These are phyloP conservation scores for Elymnias hypermnestra DNA, from an alignment of 1,140 invertebrate genomes.

Conservation along the genomic window DNA sequence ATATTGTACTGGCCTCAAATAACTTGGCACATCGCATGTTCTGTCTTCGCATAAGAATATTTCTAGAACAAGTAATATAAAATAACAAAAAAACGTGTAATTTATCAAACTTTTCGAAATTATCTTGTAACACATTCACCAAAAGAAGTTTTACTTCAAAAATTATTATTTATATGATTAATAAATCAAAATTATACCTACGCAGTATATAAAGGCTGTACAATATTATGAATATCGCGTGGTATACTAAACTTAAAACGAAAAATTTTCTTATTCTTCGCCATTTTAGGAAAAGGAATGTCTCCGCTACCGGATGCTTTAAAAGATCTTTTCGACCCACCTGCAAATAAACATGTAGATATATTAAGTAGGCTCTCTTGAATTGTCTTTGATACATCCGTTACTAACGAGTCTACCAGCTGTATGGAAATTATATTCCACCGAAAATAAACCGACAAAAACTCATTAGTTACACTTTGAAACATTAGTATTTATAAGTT, in stretches of 20 bases:
- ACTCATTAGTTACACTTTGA: no score
- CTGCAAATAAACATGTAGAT: constrained; percentile 29
- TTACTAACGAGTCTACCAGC: no score
- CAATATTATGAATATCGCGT: constrained; percentile 84
- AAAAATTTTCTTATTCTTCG: constrained; percentile 89
- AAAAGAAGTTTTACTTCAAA: no score
- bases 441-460: no score
- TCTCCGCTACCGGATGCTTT: constrained; percentile 88
- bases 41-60: constrained; percentile 57
- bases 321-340: constrained; percentile 85
- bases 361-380: no score
- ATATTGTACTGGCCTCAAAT: constrained; percentile 76
- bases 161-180: no score
- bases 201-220: constrained; percentile 83
- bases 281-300: constrained; percentile 90
- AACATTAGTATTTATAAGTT: no score
- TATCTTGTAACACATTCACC: no score
- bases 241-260: constrained; percentile 86
- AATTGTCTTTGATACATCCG: no score
- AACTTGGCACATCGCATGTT: constrained; percentile 68
- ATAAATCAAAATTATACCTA: constrained; percentile 37
- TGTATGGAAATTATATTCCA: no score
- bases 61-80: constrained; percentile 54
- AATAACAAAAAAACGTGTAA: no score
- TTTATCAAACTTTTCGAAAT: no score